A percentile compares a stretch with the other conserved stretches of the same genome.
phyloP scores from a whole-genome alignment of 2,888 invertebrate species.

The Nycteola revayana region DNA sequence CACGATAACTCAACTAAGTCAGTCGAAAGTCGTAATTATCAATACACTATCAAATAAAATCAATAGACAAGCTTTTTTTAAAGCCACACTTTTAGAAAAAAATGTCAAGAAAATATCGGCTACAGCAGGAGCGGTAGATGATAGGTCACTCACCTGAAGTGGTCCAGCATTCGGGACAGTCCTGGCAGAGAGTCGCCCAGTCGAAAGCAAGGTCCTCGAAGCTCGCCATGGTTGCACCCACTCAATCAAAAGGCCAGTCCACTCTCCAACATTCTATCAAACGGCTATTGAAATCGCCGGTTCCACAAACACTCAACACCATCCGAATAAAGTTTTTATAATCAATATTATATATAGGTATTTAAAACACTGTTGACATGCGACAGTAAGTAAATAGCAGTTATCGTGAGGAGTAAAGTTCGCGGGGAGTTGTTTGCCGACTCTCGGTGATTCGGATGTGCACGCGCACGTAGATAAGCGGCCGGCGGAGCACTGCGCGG shows the following conservation, averaged over 20 bases:
- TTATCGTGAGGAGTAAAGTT: conserved; percentile 29
- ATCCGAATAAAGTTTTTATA: conserved; percentile 31
- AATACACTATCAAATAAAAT: too few relatives aligned
- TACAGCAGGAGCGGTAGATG: too few relatives aligned
- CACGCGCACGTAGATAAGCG: conserved; percentile 65
- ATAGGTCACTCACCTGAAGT: conserved; percentile 79
- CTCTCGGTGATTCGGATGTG: conserved; percentile 42
- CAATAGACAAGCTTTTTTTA: too few relatives aligned
- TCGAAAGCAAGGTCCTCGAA: conserved; percentile 85
- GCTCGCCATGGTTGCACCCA: conserved; percentile 81
- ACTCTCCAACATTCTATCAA: conserved; percentile 51
- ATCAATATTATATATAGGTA: conserved; percentile 17
- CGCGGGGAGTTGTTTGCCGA: conserved; percentile 43
- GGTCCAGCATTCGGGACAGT: conserved; percentile 84
- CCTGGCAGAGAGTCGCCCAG: conserved; percentile 84
- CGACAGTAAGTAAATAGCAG: too few relatives aligned
- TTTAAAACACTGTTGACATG: conserved; percentile 23
- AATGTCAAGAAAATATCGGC: too few relatives aligned
- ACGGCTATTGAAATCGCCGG: conserved; percentile 32
- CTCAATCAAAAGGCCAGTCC: conserved; percentile 46
- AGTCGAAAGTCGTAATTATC: too few relatives aligned
- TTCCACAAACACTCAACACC: conserved; percentile 60
- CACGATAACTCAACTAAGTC: too few relatives aligned
- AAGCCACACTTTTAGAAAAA: too few relatives aligned
- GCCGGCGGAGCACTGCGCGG: conserved; percentile 71